Base-by-base conservation (phyloP, 2,888 invertebrate genomes). In the Drosophila subquinaria region DNA sequence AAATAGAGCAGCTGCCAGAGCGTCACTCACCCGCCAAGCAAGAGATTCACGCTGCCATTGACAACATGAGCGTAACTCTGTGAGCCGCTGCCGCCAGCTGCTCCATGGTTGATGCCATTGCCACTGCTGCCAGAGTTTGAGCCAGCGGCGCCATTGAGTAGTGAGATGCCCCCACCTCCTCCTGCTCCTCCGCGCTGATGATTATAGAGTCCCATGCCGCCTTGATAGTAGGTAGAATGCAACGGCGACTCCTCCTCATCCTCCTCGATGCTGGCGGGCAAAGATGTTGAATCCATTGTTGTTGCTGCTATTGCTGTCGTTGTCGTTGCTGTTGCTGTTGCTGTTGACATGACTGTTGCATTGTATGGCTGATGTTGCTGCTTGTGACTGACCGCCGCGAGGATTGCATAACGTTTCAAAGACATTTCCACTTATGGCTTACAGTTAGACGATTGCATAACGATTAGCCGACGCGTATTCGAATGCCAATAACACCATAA, bases 1-100 rank as follows among this genome's bases (percentile, higher is more conserved):
- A 65, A 75, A 72, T 72, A 62, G 59, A 42, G 35, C n/a, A 60
- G 38, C 63, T 60, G 64, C 47, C 45, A 13, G 23, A 15, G 23
- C 35, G 43, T 50, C 64, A 90, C 95, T 94, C 92, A 96, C 96
- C 96, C 96, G 93, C 96, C 96, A 82, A 97, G 95, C 84, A 96
- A 94, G 80, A 96, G 94, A 93, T 96, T 96, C 90, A 95, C 95
- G 88, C 94, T 94, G 82, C 95, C 95, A 90, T 95, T 92, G 81
- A 91, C 91, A 73, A 89, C 88, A 76, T 91, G 85, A 20, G 91
- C 82, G 77, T 90, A 91, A 33, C 82, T 76, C 60, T 89, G 79
- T 38, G 82, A 76, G 48, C 89, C 82, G 48, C 79, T 75, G 50
- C 81, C 73, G 17, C 65, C 61, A 48, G 42, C 47, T 23, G 81